phyloP scores from a whole-genome alignment of 2,888 invertebrate species.

The Dyspetes luteomarginatus region DNA sequence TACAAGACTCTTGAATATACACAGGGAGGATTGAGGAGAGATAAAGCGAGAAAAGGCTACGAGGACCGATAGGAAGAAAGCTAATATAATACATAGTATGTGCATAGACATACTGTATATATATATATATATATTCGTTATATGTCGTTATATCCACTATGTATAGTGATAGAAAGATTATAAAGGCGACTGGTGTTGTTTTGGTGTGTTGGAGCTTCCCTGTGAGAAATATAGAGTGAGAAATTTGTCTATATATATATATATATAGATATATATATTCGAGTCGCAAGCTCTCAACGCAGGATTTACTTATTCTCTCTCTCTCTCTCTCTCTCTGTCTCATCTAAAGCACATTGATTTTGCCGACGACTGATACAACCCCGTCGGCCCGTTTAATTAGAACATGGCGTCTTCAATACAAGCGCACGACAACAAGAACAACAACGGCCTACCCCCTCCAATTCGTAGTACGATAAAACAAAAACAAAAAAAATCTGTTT shows the following conservation, averaged over 20 bases:
- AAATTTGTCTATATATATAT: conserved; percentile 4
- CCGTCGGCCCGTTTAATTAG: conserved; percentile 82
- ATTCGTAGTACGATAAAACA: conserved; percentile 31
- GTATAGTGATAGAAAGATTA: not conserved
- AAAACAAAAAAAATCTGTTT: not conserved
- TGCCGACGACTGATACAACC: conserved; percentile 82
- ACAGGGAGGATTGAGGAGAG: not conserved
- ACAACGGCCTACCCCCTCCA: conserved; percentile 76
- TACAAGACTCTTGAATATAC: not conserved
- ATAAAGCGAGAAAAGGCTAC: conserved; percentile 14
- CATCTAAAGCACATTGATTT: conserved; percentile 77
- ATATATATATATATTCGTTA: conserved; percentile 3
- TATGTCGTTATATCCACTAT: not conserved
- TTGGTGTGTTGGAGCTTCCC: not conserved
- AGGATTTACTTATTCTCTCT: not conserved
- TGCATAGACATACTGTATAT: no score
- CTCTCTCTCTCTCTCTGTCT: not conserved
- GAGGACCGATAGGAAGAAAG: conserved; percentile 2
- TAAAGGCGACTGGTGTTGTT: not conserved
- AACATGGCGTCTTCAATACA: conserved; percentile 83
- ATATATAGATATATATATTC: conserved; percentile 28
- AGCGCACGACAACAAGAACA: conserved; percentile 83
- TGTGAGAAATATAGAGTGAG: not conserved
- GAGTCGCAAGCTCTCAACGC: conserved; percentile 2
- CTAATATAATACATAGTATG: not conserved